phyloP scores from a whole-genome alignment of 2,113 vertebrate genomes.

The Prionailurus bengalensis region DNA sequence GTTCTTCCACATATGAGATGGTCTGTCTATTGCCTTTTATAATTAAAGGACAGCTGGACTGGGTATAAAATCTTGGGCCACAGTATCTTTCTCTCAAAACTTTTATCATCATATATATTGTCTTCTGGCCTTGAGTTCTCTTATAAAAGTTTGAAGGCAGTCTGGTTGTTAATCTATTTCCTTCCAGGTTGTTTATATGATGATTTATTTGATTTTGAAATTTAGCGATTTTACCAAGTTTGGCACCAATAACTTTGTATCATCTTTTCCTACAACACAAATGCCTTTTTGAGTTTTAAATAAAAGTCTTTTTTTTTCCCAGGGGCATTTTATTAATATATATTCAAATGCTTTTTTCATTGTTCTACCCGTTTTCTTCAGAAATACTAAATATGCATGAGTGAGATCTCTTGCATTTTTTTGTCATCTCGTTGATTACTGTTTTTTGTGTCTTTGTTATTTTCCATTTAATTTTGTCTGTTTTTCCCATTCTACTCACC shows the following conservation, averaged over 20 bases:
- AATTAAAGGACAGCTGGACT: neutral
- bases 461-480: constrained; percentile 1
- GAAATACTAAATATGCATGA: neutral
- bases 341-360: neutral
- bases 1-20: neutral
- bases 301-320: neutral
- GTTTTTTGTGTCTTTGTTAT: neutral
- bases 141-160: neutral
- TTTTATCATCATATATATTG: neutral
- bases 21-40: neutral
- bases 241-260: neutral
- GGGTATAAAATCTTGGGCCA: neutral
- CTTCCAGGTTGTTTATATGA: neutral
- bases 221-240: neutral
- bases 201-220: constrained; percentile 34
- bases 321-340: neutral
- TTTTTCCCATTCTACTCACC: neutral
- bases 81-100: neutral
- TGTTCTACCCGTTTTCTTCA: neutral
- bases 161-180: neutral
- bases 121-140: neutral
- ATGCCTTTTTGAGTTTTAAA: neutral
- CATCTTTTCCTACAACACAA: neutral
- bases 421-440: neutral
- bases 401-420: neutral